These are phyloP conservation scores for Callionymus lyra DNA, from an alignment of 2,113 vertebrate species.

Conservation along the genomic window DNA sequence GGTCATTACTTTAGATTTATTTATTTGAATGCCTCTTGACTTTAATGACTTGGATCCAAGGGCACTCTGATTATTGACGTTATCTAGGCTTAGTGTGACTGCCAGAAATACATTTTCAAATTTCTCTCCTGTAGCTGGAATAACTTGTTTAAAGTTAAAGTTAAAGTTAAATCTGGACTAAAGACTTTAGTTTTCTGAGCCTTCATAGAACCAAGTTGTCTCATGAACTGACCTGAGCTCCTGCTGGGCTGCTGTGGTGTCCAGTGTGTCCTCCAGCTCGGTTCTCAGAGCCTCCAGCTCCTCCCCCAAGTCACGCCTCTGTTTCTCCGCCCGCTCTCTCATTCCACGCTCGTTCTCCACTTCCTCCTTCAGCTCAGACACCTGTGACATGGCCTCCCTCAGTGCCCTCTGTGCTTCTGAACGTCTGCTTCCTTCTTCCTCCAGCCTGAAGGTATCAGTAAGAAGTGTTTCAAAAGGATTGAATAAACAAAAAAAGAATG, in stretches of 20 bases:
- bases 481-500: no score
- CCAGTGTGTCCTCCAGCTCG: conserved; percentile 83
- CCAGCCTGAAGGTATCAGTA: conserved; percentile 57
- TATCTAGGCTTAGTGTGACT: no score
- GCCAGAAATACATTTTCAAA: no score
- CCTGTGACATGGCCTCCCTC: conserved; percentile 76
- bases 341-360: conserved; percentile 77
- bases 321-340: conserved; percentile 81
- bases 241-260: conserved; percentile 84
- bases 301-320: conserved; percentile 79
- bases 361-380: conserved; percentile 83
- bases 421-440: conserved; percentile 74
- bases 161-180: no score
- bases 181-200: no score
- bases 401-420: conserved; percentile 72
- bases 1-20: no score
- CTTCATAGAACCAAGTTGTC: no score
- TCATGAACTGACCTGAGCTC: conserved; percentile 79
- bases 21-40: no score
- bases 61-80: no score
- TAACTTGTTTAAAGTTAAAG: no score
- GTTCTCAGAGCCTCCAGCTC: conserved; percentile 83
- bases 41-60: no score
- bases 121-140: no score
- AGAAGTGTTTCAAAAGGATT: not conserved